Conservation (phyloP, 2,888 invertebrate species). For the Tridacna crocea region DNA sequence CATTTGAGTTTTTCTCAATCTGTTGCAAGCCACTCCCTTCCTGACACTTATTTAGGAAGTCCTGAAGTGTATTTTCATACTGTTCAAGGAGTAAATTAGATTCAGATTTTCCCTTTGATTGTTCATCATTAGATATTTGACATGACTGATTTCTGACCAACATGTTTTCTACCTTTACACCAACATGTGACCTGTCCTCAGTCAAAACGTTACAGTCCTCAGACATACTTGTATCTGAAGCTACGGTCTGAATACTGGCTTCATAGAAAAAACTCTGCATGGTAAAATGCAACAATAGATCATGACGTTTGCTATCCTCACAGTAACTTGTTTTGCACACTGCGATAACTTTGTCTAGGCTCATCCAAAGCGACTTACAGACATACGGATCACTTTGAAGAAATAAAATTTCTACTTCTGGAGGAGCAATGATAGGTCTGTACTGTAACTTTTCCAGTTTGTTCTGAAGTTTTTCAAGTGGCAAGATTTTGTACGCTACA, state of each 20-base stretch:
- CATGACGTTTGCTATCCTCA: background rate
- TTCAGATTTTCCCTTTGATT: background rate
- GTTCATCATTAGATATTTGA: background rate
- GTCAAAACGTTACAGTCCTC: background rate
- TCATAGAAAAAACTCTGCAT: background rate
- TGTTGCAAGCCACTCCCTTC: background rate
- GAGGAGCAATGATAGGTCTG: background rate
- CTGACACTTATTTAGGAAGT: background rate
- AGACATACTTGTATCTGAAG: background rate
- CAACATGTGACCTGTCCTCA: background rate
- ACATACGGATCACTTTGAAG: background rate
- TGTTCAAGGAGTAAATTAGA: too few species aligned
- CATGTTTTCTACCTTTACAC: too few species aligned
- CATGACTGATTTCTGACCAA: too few species aligned
- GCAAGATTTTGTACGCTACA: background rate
- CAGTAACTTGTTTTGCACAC: background rate
- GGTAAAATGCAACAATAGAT: background rate
- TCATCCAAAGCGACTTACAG: slow-evolving; percentile 1
- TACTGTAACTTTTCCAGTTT: background rate
- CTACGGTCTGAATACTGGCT: background rate
- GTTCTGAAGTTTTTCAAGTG: background rate
- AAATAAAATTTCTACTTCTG: background rate
- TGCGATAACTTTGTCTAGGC: background rate
- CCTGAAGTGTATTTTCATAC: too few species aligned
- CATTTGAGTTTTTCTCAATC: background rate